phyloP scores from a whole-genome alignment of 2,888 invertebrate genomes.

The Cordilura impudica region DNA sequence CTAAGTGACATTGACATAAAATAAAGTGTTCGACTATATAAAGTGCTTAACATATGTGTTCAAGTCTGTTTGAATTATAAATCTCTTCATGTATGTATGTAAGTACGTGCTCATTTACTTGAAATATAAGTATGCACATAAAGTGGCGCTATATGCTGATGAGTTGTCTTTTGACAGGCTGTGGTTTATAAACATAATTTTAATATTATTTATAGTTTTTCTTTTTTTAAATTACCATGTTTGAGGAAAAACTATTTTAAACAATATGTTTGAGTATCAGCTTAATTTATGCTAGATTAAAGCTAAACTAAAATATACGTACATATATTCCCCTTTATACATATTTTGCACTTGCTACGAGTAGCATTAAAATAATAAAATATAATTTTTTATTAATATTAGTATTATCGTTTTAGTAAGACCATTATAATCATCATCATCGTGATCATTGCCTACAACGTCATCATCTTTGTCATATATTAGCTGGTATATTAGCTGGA shows the following conservation, averaged over 20 bases:
- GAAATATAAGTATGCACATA: too few species aligned
- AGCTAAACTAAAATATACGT: slow-evolving; percentile 29
- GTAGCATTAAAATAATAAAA: slow-evolving; percentile 52
- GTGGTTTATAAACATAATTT: slow-evolving; percentile 45
- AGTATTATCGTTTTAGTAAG: slow-evolving; percentile 36
- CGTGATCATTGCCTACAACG: not conserved
- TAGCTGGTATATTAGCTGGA: not conserved
- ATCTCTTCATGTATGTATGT: not conserved
- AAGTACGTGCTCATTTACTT: not conserved
- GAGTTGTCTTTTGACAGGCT: slow-evolving; percentile 43
- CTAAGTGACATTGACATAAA: slow-evolving; percentile 55
- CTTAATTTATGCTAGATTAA: slow-evolving; percentile 40
- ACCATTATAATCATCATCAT: slow-evolving; percentile 34
- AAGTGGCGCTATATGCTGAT: slow-evolving; percentile 50
- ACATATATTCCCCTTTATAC: slow-evolving; percentile 6
- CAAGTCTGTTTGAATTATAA: slow-evolving; percentile 37
- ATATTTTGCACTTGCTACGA: slow-evolving; percentile 1
- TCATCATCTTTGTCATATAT: not conserved
- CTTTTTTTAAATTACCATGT: not conserved
- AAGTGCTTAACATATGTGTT: slow-evolving; percentile 42
- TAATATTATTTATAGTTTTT: not conserved
- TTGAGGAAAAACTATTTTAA: slow-evolving; percentile 5
- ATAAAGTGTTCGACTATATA: slow-evolving; percentile 19
- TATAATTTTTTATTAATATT: slow-evolving; percentile 55
- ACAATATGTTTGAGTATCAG: not conserved